Evolutionary conservation across 1,140 invertebrate species (phyloP).

Genomic region (Drosophila bifasciata): DNA sequence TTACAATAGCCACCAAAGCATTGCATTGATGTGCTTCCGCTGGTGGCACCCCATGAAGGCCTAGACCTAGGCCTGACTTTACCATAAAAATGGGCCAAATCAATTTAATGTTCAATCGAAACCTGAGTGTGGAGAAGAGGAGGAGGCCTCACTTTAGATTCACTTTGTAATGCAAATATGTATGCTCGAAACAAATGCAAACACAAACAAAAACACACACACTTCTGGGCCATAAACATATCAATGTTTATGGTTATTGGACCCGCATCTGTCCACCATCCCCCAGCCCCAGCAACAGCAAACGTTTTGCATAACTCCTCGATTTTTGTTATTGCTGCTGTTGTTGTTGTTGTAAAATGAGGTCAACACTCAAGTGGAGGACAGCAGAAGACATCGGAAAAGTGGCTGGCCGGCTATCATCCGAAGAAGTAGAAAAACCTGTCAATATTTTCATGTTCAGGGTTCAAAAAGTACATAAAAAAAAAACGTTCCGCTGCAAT

Average conservation of each 20-base stretch:
- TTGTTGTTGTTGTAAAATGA: conserved; percentile 36
- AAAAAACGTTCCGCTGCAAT: conserved; percentile 33
- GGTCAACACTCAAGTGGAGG: conserved; percentile 14
- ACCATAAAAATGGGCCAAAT: conserved; percentile 60
- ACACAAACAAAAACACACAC: conserved; percentile 39
- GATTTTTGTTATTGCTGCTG: not conserved
- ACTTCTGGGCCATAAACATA: conserved; percentile 72
- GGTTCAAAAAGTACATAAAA: conserved; percentile 49
- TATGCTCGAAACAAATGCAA: conserved; percentile 29
- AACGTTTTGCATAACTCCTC: conserved; percentile 41
- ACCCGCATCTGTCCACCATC: conserved; percentile 44
- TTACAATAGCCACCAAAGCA: too few species aligned
- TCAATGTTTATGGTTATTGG: conserved; percentile 77
- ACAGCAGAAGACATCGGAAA: not conserved
- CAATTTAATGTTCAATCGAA: conserved; percentile 72
- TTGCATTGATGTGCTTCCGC: too few species aligned
- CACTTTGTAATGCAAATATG: conserved; percentile 79
- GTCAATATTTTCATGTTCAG: conserved; percentile 74
- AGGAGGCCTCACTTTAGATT: conserved; percentile 48
- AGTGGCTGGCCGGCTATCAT: too few species aligned
- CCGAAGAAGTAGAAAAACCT: conserved; percentile 53
- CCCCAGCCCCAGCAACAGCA: conserved; percentile 2
- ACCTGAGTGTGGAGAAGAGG: not conserved
- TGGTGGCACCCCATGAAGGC: conserved; percentile 24
- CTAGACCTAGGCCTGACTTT: conserved; percentile 6